These are phyloP conservation scores for Halcyon leucocephala DNA, from an alignment of 2,797 vertebrate species.

Conservation along the genomic window DNA sequence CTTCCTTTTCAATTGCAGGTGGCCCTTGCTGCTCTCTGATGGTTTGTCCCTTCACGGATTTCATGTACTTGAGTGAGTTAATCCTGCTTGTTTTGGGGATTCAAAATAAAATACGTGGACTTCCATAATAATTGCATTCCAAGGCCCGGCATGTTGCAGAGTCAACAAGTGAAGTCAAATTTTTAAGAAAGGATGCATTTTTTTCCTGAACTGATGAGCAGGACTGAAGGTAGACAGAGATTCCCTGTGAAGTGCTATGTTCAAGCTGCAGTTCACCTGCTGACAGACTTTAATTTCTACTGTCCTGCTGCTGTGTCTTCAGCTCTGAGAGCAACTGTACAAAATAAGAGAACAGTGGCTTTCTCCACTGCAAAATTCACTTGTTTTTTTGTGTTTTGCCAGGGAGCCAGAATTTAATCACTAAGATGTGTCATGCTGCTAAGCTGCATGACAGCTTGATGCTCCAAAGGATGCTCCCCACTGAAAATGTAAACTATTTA, in stretches of 20 bases:
- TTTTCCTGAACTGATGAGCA: neutral
- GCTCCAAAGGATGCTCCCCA: neutral
- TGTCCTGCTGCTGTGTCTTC: neutral
- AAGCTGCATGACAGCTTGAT: conserved; percentile 32
- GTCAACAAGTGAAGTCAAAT: neutral
- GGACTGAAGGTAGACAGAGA: neutral
- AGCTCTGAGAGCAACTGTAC: neutral
- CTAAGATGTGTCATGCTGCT: conserved; percentile 27
- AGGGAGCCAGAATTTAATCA: conserved; percentile 14
- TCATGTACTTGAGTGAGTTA: neutral
- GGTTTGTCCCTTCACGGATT: neutral
- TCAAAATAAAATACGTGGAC: neutral
- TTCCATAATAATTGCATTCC: neutral
- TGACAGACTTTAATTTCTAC: conserved; percentile 7
- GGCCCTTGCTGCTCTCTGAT: neutral
- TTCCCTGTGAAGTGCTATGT: neutral
- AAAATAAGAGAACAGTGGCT: neutral
- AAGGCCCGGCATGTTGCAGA: neutral
- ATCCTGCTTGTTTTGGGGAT: neutral
- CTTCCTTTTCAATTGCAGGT: neutral
- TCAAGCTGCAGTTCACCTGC: conserved; percentile 3
- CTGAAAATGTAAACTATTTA: conserved; percentile 24
- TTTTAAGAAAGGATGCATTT: neutral
- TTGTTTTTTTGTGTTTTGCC: conserved; percentile 15
- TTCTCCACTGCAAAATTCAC: conserved; percentile 1